Percentiles rank a stretch among this genome's conserved stretches.
phyloP scores from a whole-genome alignment of 2,113 vertebrate genomes.

The Edolisoma coerulescens region DNA sequence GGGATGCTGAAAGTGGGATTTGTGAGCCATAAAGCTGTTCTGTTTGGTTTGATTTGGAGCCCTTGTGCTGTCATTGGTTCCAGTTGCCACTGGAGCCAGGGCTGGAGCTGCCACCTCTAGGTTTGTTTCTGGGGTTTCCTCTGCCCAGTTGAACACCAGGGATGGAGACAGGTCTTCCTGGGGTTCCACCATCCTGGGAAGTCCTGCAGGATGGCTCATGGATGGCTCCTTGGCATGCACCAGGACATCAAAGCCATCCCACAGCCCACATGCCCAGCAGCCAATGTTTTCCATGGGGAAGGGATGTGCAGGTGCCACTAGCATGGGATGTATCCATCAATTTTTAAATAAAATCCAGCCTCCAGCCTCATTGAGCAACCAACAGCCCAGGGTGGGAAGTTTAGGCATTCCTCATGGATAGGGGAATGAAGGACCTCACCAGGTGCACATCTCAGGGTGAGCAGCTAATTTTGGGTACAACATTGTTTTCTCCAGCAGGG shows the following conservation, averaged over 20 bases:
- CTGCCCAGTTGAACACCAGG: not conserved
- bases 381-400: not conserved
- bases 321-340: no score
- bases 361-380: not conserved
- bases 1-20: not conserved
- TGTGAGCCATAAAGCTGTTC: not conserved
- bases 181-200: not conserved
- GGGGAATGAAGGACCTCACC: not conserved
- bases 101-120: not conserved
- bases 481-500: not conserved
- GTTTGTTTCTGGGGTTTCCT: not conserved
- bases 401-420: not conserved
- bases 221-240: fast-evolving
- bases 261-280: not conserved
- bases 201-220: not conserved
- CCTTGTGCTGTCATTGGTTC: not conserved
- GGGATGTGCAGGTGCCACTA: fast-evolving
- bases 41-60: not conserved
- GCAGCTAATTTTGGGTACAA: not conserved
- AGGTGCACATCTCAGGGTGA: not conserved
- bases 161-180: not conserved
- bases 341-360: not conserved
- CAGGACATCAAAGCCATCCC: not conserved
- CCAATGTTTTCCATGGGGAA: fast-evolving
- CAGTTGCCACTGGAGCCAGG: not conserved